Evolutionary conservation across 2,113 vertebrate genomes (phyloP).

Genomic region (Xyrauchen texanus): DNA sequence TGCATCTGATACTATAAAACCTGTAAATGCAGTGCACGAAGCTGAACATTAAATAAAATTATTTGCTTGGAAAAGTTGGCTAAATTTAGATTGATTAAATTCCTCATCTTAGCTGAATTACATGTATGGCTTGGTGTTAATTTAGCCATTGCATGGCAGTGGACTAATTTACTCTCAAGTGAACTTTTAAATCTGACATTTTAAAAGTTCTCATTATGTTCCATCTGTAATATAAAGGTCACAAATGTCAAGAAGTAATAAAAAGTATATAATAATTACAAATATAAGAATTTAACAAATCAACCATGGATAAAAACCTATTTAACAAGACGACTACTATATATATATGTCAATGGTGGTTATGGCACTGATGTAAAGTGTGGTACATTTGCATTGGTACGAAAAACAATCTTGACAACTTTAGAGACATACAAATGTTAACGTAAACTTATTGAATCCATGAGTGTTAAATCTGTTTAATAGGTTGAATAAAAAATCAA

Average conservation of each 20-base stretch:
- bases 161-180: neutral
- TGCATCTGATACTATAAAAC: neutral
- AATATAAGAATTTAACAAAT: too few species aligned
- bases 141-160: neutral
- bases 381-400: too few species aligned
- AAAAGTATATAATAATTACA: too few species aligned
- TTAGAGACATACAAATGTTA: too few species aligned
- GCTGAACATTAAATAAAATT: neutral
- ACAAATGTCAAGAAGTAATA: constrained; percentile 15
- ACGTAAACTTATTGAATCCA: too few species aligned
- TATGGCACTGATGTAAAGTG: too few species aligned
- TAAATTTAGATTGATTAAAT: neutral
- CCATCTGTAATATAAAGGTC: constrained; percentile 6
- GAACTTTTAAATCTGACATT: constrained; percentile 5
- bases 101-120: constrained; percentile 1
- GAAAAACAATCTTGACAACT: too few species aligned
- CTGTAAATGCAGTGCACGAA: neutral
- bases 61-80: neutral
- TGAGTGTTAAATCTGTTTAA: too few species aligned
- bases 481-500: too few species aligned
- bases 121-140: neutral
- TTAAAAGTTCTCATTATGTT: neutral
- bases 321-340: too few species aligned
- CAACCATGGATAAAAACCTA: too few species aligned
- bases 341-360: too few species aligned